Evolutionary conservation across 35 echinoderm and acorn worm genomes (phyloP).

Genomic region (Hemicentrotus pulcherrimus): DNA sequence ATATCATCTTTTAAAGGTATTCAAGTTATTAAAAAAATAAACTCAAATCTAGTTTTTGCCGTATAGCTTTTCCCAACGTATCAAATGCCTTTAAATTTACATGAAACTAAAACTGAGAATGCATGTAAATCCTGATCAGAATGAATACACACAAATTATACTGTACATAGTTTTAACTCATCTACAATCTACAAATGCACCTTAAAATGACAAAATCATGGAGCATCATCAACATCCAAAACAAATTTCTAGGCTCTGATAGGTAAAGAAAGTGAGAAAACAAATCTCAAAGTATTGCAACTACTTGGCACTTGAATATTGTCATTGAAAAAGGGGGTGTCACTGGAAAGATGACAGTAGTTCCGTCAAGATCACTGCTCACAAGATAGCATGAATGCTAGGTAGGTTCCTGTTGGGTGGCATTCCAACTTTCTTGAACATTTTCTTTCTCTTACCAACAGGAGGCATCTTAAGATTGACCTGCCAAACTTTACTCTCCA

Average conservation of each 20-base stretch:
- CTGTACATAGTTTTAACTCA: neutral
- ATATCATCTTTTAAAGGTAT: too few species aligned
- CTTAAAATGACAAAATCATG: neutral
- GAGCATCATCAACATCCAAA: neutral
- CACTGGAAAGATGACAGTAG: neutral
- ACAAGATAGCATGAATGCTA: slow-evolving; percentile 35
- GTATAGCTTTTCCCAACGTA: too few species aligned
- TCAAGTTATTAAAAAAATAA: too few species aligned
- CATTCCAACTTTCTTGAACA: slow-evolving; percentile 21
- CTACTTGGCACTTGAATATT: neutral
- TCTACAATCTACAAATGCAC: neutral
- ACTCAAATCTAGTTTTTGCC: too few species aligned
- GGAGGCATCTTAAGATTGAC: slow-evolving; percentile 62
- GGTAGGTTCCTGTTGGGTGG: neutral
- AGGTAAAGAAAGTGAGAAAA: neutral
- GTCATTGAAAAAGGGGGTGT: neutral
- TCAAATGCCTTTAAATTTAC: neutral
- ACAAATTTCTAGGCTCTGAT: neutral
- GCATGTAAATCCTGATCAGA: neutral
- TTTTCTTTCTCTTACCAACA: slow-evolving; percentile 47
- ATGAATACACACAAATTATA: neutral
- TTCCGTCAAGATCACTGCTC: neutral
- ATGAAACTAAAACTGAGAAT: neutral
- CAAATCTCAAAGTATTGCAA: neutral
- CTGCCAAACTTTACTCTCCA: slow-evolving; percentile 57